A percentile compares a stretch with the other conserved stretches of the same genome.
These are phyloP conservation scores for Galeopterus variegatus DNA, from an alignment of 2,113 vertebrate species.

Conservation along the genomic window DNA sequence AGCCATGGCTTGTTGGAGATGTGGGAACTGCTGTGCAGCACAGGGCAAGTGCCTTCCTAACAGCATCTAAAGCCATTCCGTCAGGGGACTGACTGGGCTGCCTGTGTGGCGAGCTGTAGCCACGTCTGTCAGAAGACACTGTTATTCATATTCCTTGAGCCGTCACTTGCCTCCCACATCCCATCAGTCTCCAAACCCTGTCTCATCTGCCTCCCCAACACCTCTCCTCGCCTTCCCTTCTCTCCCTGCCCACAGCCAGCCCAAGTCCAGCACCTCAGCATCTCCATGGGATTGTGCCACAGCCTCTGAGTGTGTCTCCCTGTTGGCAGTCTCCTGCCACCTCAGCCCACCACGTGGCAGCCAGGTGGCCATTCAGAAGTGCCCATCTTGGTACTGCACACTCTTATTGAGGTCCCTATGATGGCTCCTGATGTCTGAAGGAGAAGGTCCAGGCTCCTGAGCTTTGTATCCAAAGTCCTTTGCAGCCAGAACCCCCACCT, in stretches of 20 bases:
- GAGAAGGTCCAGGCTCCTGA: neutral
- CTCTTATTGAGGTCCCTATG: neutral
- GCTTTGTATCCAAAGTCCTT: neutral
- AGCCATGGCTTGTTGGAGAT: neutral
- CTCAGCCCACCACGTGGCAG: no score
- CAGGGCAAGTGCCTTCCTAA: neutral
- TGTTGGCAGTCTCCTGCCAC: no score
- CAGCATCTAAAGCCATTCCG: neutral
- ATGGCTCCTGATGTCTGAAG: no score
- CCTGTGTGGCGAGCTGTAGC: neutral
- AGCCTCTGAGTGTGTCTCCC: neutral
- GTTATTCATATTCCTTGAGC: conserved; percentile 62
- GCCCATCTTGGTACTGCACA: neutral
- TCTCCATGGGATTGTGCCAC: neutral
- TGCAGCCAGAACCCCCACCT: fast-evolving
- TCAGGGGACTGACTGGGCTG: fast-evolving
- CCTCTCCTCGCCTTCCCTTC: neutral
- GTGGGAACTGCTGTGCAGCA: fast-evolving
- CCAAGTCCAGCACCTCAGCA: neutral
- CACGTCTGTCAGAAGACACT: neutral
- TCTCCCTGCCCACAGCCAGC: neutral
- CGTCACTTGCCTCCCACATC: conserved; percentile 47
- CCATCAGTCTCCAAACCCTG: conserved; percentile 46
- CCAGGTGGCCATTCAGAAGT: neutral
- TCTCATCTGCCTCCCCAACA: neutral